Evolutionary conservation across 2,797 vertebrate species (phyloP).

Genomic region (Bryconaethiops microstoma): DNA sequence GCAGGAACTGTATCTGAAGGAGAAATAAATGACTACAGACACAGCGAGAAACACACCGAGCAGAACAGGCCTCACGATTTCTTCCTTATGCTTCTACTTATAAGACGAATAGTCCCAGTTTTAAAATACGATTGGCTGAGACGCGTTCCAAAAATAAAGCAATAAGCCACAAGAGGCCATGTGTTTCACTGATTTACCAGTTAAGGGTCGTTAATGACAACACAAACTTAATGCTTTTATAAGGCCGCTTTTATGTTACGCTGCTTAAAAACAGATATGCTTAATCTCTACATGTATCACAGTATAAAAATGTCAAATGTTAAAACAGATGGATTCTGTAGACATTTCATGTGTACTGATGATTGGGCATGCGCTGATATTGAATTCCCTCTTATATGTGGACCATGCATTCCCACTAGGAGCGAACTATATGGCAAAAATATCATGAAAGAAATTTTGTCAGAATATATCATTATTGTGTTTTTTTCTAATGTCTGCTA

Average conservation of each 20-base stretch:
- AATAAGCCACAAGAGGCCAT: neutral
- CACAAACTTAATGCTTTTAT: neutral
- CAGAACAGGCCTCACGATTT: slow-evolving; percentile 4
- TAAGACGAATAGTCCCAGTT: neutral
- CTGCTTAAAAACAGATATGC: too few relatives aligned
- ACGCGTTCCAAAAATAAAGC: neutral
- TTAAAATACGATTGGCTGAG: neutral
- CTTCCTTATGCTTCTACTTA: slow-evolving; percentile 21
- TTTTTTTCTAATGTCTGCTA: too few relatives aligned
- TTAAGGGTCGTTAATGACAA: neutral
- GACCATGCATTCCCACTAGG: too few relatives aligned
- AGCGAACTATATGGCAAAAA: too few relatives aligned
- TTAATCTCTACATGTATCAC: too few relatives aligned
- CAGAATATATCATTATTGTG: too few relatives aligned
- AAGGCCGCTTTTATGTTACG: neutral
- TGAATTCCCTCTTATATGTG: too few relatives aligned
- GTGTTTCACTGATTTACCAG: neutral
- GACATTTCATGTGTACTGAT: too few relatives aligned
- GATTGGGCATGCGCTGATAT: too few relatives aligned
- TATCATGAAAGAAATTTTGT: too few relatives aligned
- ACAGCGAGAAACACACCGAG: slow-evolving; percentile 19
- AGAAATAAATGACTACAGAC: slow-evolving; percentile 44
- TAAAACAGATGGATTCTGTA: too few relatives aligned
- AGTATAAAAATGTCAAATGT: too few relatives aligned
- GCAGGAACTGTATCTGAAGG: slow-evolving; percentile 40